Evolutionary conservation across 2,888 invertebrate genomes (phyloP), one percentile per base, ranked within the genome.

Genomic region (Amphipoea lucens): DNA sequence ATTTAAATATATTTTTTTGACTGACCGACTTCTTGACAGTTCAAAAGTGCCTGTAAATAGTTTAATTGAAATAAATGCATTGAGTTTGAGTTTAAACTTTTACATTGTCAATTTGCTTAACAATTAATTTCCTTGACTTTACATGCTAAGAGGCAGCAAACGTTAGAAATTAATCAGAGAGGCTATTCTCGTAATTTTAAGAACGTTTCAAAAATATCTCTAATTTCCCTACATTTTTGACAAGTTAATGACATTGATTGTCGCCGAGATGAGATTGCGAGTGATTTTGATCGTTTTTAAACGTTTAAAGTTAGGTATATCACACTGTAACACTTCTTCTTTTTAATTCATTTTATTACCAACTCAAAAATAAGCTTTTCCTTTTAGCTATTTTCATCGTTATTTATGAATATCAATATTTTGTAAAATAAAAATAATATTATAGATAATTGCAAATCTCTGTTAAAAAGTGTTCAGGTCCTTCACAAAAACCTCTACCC

Each of bases 401-500:
- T 40, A 12, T n/a, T 5, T n/a, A 60, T n/a, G 14, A 29, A 62
- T 12, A 23, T 40, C 0, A 40, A 5, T 40, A 40, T 40, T 40
- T 5, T 40, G 4, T 42, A 42, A 9, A 42, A 9, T 42, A 7
- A 23, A 2, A 23, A 12, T 11, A 23, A 12, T 11, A 9, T 4
- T 5, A 45, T 17, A 29, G 11, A 5, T 17, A 68, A 45, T 17
- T 9, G 9, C 5, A 23, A 40, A 82, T 60, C 2, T 42, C 23
- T 17, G 2, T 4, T 7, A 54, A 7, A 40, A 20, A 42, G 51
- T 17, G 9, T 68, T 17, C 42, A 20, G 36, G 29, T 29, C 23
- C 54, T 42, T 9, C 74, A 68, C 54, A 69, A 80, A 86, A 83
- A 77, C 82, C 45, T 82, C 72, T 76, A 57, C 42, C 76, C 45